Base-by-base conservation (phyloP, 2,888 invertebrate species). In the Chalcosyrphus nemorum region DNA sequence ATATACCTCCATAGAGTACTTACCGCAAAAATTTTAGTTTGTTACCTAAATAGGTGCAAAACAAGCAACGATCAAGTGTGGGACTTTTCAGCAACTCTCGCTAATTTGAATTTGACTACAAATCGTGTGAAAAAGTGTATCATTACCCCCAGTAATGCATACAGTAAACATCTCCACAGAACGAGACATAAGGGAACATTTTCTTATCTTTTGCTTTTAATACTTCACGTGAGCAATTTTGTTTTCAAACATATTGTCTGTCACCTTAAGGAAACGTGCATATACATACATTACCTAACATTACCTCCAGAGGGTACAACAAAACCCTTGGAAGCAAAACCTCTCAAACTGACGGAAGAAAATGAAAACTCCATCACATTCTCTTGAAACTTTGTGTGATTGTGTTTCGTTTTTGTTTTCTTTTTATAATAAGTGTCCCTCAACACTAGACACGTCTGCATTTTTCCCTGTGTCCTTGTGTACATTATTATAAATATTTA, bases 311-410 rank as follows among this genome's bases (percentile, higher is more conserved):
- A 21, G 21, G 13, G 43, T 41, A 27, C 4, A 43, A 57, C 2
- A n/a, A n/a, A n/a, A n/a, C n/a, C n/a, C n/a, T 15, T 21, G 13
- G 21, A 63, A 47, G 32, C 19, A 47, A 47, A 47, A 47, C 45
- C 17, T 21, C 21, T 0, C 11, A 47, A 27, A 68, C 19, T 4
- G n/a, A n/a, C n/a, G n/a, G 4, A 4, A 5, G 32, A 24, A 21
- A n/a, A n/a, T n/a, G n/a, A n/a, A n/a, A 32, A 4, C 50, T 17
- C 32, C n/a, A 35, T n/a, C 17, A 27, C n/a, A 24, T 56, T 27
- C 54, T 76, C 57, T 6, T 66, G 17, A 21, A 13, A 47, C 61
- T 63, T 63, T 78, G 75, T 66, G 66, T n/a, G n/a, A n/a, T n/a
- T n/a, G n/a, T n/a, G n/a, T n/a, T n/a, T n/a, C n/a, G n/a, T n/a